phyloP scores from a whole-genome alignment of 2,797 vertebrate genomes.

The Aphelocoma californica region DNA sequence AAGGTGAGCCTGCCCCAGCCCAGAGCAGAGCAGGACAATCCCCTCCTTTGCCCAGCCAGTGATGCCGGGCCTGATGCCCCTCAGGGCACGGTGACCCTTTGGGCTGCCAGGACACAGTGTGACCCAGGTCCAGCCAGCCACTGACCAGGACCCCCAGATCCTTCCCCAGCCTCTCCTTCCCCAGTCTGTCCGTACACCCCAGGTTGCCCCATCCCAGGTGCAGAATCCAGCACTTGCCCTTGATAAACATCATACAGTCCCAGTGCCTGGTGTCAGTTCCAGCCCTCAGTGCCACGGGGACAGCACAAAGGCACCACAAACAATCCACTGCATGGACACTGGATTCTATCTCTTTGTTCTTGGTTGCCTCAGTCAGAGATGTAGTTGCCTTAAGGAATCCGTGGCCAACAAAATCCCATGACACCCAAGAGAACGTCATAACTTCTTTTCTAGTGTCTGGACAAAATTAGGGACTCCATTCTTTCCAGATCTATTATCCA shows the following conservation, averaged over 20 bases:
- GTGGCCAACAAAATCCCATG: neutral
- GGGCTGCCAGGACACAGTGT: neutral
- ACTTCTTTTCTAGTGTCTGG: neutral
- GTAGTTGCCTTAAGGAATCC: neutral
- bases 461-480: neutral
- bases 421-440: too few relatives aligned
- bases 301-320: neutral
- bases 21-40: neutral
- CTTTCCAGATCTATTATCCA: neutral
- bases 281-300: neutral
- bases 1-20: neutral
- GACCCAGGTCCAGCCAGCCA: neutral
- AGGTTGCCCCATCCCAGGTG: neutral
- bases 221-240: neutral
- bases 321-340: neutral
- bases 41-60: accelerated
- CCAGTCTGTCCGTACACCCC: too few relatives aligned
- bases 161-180: neutral
- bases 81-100: neutral
- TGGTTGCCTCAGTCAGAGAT: neutral
- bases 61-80: neutral
- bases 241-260: neutral
- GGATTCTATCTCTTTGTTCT: neutral
- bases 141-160: too few relatives aligned
- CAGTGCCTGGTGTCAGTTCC: neutral